Evolutionary conservation across 1,140 invertebrate species (phyloP).

Genomic region (Sitophilus oryzae): DNA sequence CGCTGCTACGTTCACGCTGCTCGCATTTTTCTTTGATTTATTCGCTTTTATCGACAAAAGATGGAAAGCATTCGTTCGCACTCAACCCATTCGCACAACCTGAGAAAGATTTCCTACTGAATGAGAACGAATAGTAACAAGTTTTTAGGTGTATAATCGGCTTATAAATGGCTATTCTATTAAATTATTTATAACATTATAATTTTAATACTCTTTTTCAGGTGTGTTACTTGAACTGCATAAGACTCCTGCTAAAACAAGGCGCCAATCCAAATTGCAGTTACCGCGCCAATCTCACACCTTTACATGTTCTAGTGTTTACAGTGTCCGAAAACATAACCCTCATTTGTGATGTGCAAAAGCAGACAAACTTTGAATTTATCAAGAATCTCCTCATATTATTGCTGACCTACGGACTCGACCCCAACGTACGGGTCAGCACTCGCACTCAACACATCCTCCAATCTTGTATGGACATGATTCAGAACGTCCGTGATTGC

Average conservation of each 20-base stretch:
- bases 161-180: too few relatives aligned
- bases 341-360: slow-evolving; percentile 56
- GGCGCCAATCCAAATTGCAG: slow-evolving; percentile 70
- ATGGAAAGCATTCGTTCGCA: too few relatives aligned
- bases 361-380: slow-evolving; percentile 59
- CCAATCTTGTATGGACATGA: slow-evolving; percentile 63
- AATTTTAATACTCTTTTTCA: slow-evolving; percentile 39
- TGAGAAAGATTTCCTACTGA: too few relatives aligned
- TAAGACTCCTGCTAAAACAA: slow-evolving; percentile 60
- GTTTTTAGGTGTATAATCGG: too few relatives aligned
- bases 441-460: slow-evolving; percentile 61
- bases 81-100: too few relatives aligned
- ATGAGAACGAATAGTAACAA: too few relatives aligned
- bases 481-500: slow-evolving; percentile 59
- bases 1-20: too few relatives aligned
- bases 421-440: slow-evolving; percentile 54
- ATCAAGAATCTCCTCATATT: slow-evolving; percentile 62
- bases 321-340: slow-evolving; percentile 67
- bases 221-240: slow-evolving; percentile 70
- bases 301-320: slow-evolving; percentile 67
- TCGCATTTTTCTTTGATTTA: too few relatives aligned
- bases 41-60: too few relatives aligned
- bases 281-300: slow-evolving; percentile 62
- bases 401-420: slow-evolving; percentile 61
- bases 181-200: too few relatives aligned